Conservation (phyloP, 2,113 vertebrate genomes). For the Pelecanus crispus region DNA sequence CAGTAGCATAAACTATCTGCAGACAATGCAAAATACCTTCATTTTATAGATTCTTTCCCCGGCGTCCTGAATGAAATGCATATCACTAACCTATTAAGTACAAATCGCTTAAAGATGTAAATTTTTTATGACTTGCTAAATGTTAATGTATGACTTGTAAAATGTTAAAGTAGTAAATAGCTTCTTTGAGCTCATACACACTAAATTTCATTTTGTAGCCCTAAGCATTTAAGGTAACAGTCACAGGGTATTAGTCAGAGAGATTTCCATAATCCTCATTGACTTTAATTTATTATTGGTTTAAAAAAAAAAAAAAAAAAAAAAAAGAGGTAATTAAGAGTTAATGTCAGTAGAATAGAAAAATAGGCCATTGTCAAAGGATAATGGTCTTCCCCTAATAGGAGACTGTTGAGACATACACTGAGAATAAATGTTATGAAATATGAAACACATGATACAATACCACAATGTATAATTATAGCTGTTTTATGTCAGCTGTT, state of each 20-base stretch:
- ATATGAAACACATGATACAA: conserved; percentile 24
- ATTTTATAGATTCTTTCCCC: conserved; percentile 47
- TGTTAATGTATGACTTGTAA: conserved; percentile 78
- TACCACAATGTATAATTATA: conserved; percentile 23
- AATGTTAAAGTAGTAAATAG: conserved; percentile 80
- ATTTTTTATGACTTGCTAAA: conserved; percentile 77
- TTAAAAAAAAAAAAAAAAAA: neutral
- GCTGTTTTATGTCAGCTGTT: conserved; percentile 34
- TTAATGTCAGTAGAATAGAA: conserved; percentile 39
- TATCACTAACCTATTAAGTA: conserved; percentile 70
- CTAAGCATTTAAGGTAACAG: conserved; percentile 67
- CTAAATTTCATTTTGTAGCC: conserved; percentile 69
- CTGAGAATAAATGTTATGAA: conserved; percentile 61
- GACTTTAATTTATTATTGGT: conserved; percentile 52
- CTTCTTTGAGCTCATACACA: conserved; percentile 56
- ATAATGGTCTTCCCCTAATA: conserved; percentile 1
- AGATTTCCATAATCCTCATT: conserved; percentile 58
- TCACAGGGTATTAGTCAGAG: conserved; percentile 39
- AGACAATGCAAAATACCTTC: conserved; percentile 36
- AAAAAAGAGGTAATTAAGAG: conserved; percentile 40
- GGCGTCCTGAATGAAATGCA: conserved; percentile 11
- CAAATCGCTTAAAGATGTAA: conserved; percentile 75
- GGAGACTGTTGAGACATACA: conserved; percentile 7
- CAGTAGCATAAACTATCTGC: conserved; percentile 42
- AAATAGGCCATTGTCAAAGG: conserved; percentile 10